Evolutionary conservation across 2,888 invertebrate genomes (phyloP).

Genomic region (Argyresthia goedartella): DNA sequence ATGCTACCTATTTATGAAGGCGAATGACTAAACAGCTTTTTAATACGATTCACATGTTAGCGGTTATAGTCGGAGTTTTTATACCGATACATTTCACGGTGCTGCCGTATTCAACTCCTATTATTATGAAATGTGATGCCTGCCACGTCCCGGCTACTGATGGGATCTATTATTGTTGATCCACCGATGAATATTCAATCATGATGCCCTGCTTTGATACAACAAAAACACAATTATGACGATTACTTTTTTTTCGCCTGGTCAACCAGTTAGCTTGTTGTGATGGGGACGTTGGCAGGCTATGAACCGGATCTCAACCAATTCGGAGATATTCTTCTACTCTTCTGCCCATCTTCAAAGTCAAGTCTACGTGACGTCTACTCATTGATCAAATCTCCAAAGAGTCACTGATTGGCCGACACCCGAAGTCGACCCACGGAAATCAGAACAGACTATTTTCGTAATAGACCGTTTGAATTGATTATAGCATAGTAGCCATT

Average conservation of each 20-base stretch:
- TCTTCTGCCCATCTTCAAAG: too few species aligned
- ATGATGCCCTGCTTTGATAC: constrained; percentile 30
- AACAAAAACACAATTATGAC: constrained; percentile 26
- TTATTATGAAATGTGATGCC: constrained; percentile 65
- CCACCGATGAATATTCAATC: constrained; percentile 69
- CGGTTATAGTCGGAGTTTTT: constrained; percentile 70
- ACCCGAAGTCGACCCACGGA: too few species aligned
- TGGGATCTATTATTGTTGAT: constrained; percentile 68
- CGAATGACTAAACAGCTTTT: constrained; percentile 69
- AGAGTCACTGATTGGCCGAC: too few species aligned
- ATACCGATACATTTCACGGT: constrained; percentile 68
- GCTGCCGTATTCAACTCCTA: constrained; percentile 61
- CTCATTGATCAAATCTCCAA: too few species aligned
- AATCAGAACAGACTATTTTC: too few species aligned
- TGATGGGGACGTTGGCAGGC: too few species aligned
- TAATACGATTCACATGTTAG: constrained; percentile 71
- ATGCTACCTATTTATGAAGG: constrained; percentile 69
- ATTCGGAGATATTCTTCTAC: too few species aligned
- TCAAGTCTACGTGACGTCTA: too few species aligned
- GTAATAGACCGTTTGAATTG: too few species aligned
- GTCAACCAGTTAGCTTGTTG: background rate
- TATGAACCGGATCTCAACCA: too few species aligned
- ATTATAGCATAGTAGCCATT: too few species aligned
- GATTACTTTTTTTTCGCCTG: background rate
- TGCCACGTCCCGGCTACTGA: constrained; percentile 58